A percentile compares a stretch with the other conserved stretches of the same genome.
phyloP scores from a whole-genome alignment of 2,797 vertebrate species.

The Smutsia gigantea region DNA sequence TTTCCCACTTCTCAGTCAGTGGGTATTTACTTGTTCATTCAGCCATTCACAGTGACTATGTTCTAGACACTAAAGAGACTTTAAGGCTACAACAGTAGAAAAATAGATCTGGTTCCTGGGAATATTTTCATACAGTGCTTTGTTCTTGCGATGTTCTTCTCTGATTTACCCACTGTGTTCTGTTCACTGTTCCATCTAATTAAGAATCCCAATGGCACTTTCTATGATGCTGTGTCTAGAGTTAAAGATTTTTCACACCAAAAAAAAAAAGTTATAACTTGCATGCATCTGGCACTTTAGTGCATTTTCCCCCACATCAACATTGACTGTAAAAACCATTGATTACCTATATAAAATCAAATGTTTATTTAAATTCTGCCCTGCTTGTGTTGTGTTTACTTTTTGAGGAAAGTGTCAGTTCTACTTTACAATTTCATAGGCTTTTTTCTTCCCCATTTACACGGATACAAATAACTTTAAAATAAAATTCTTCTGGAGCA shows the following conservation, averaged over 20 bases:
- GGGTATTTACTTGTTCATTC: neutral
- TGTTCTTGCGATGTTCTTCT: neutral
- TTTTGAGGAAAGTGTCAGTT: neutral
- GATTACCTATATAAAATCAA: neutral
- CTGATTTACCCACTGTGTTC: too few relatives aligned
- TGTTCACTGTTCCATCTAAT: neutral
- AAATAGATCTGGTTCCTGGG: neutral
- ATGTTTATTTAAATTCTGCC: neutral
- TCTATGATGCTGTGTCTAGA: neutral
- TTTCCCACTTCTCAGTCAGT: neutral
- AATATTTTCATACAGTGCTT: neutral
- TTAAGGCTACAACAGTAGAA: neutral
- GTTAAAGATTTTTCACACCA: neutral
- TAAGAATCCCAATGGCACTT: neutral
- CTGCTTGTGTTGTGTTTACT: neutral
- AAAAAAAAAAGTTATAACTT: neutral
- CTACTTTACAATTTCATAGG: neutral
- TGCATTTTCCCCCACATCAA: neutral
- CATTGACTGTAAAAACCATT: neutral
- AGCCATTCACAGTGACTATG: neutral
- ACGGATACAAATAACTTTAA: neutral
- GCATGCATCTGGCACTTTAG: neutral
- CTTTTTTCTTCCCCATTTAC: neutral
- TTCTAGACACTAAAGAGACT: neutral
- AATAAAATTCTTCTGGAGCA: neutral